These are phyloP conservation scores for Macrosiphum euphorbiae DNA, from an alignment of 2,888 invertebrate species.

Conservation along the genomic window DNA sequence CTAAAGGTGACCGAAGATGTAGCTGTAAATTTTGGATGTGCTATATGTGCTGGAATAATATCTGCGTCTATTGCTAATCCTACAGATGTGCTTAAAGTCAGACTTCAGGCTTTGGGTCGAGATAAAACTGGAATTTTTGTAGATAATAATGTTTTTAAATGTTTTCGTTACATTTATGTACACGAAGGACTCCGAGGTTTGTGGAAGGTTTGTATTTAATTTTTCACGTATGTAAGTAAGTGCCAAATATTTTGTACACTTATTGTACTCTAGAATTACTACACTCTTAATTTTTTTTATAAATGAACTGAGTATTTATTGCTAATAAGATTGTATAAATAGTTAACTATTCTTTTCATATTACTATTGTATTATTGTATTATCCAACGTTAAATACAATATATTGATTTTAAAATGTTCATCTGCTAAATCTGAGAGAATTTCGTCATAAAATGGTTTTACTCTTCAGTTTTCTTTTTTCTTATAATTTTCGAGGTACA, in stretches of 20 bases:
- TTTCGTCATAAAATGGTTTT: background rate
- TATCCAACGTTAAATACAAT: too few species aligned
- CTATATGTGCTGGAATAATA: conserved; percentile 87
- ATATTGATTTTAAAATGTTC: background rate
- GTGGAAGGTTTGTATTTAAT: conserved; percentile 78
- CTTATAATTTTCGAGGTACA: background rate
- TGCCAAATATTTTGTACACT: background rate
- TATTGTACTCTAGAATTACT: background rate
- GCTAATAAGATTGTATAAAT: too few species aligned
- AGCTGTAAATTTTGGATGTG: conserved; percentile 84
- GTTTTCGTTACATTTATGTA: conserved; percentile 85
- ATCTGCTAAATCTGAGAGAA: background rate
- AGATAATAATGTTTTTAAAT: conserved; percentile 77
- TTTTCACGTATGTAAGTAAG: background rate
- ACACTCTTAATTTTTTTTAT: background rate
- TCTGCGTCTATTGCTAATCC: conserved; percentile 97
- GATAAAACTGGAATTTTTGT: conserved; percentile 67
- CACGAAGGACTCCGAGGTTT: conserved; percentile 88
- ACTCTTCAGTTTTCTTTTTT: conserved; percentile 4
- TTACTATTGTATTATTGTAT: too few species aligned
- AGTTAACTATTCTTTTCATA: too few species aligned
- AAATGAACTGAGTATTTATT: too few species aligned
- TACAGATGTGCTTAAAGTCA: conserved; percentile 95
- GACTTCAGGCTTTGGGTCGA: conserved; percentile 84
- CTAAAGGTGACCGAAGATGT: conserved; percentile 73